Evolutionary conservation across 2,797 vertebrate genomes (phyloP).

Genomic region (Hyperoplus lanceolatus): DNA sequence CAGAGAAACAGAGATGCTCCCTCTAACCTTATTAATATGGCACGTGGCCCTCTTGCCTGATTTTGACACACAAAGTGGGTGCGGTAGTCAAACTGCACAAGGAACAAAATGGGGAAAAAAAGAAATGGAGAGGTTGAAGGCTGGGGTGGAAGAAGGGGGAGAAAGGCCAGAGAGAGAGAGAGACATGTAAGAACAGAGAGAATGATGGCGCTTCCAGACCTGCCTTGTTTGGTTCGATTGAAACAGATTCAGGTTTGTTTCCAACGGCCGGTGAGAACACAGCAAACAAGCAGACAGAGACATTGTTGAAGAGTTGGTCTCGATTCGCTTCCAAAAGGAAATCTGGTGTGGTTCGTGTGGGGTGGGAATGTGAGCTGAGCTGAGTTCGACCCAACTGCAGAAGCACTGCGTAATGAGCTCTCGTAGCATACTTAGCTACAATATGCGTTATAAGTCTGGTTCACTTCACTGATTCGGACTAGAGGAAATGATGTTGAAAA

Average conservation of each 20-base stretch:
- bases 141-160: constrained; percentile 6
- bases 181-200: constrained; percentile 30
- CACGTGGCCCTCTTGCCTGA: constrained; percentile 55
- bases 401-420: no score
- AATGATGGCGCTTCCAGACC: background rate
- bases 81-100: constrained; percentile 26
- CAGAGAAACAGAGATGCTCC: constrained; percentile 77
- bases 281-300: constrained; percentile 13
- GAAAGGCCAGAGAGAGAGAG: constrained; percentile 14
- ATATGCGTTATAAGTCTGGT: no score
- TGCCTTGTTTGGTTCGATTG: no score
- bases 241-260: no score
- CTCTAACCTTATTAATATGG: constrained; percentile 79
- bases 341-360: no score
- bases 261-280: background rate
- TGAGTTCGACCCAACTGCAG: no score
- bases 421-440: no score
- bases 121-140: constrained; percentile 29
- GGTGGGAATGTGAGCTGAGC: no score
- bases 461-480: no score
- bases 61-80: constrained; percentile 62
- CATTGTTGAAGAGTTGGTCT: no score
- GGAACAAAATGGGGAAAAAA: constrained; percentile 18
- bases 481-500: no score
- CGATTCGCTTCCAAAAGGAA: no score